A percentile compares a stretch with the other conserved stretches of the same genome.
These are phyloP conservation scores for Epirrita christyi DNA, from an alignment of 2,888 invertebrate genomes.

Conservation along the genomic window DNA sequence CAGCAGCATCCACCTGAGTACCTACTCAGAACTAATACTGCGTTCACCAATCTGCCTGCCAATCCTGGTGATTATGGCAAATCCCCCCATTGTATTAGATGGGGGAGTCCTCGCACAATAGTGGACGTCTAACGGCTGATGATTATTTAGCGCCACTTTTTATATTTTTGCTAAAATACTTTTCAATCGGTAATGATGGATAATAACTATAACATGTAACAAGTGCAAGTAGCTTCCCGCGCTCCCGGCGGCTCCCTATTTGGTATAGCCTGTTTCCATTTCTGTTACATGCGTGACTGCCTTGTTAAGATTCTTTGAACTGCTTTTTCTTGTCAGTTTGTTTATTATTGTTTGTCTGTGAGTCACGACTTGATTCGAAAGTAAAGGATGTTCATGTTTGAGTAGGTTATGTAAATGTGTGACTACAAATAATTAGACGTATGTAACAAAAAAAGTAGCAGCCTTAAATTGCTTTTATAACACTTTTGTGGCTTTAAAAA, in stretches of 20 bases:
- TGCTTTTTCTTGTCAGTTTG: constrained; percentile 20
- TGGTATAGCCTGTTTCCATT: constrained; percentile 43
- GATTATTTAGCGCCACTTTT: too few relatives aligned
- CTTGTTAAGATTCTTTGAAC: constrained; percentile 29
- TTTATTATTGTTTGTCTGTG: constrained; percentile 20
- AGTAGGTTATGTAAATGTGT: constrained; percentile 1
- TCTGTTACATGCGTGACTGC: constrained; percentile 47
- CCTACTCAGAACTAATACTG: too few relatives aligned
- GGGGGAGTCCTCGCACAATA: too few relatives aligned
- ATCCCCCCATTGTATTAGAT: too few relatives aligned
- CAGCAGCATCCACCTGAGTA: too few relatives aligned
- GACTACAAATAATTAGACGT: constrained; percentile 3
- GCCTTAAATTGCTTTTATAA: too few relatives aligned
- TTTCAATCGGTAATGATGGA: neutral
- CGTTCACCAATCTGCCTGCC: too few relatives aligned
- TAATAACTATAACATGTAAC: neutral
- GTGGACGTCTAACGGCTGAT: too few relatives aligned
- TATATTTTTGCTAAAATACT: too few relatives aligned
- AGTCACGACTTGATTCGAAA: constrained; percentile 26
- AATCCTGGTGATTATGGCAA: too few relatives aligned
- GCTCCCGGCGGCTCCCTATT: constrained; percentile 39
- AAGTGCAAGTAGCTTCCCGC: constrained; percentile 32
- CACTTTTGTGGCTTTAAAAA: too few relatives aligned
- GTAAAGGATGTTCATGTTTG: constrained; percentile 14
- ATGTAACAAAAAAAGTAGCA: too few relatives aligned